These are phyloP conservation scores for Erpetoichthys calabaricus DNA, from an alignment of 2,797 vertebrate species.

Conservation along the genomic window DNA sequence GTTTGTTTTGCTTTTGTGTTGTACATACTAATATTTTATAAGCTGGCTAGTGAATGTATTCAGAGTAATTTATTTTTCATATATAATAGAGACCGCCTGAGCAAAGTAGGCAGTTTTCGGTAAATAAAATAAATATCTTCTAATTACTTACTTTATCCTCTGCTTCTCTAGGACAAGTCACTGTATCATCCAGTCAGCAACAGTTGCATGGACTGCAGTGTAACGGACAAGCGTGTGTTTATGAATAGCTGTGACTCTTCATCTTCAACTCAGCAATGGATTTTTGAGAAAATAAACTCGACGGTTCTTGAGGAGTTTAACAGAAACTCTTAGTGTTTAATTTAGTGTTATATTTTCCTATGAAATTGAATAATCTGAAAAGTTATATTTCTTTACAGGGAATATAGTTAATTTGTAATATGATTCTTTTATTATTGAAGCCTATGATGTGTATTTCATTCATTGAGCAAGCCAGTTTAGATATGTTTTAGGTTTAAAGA, in stretches of 20 bases:
- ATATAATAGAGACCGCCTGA: no score
- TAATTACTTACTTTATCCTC: conserved; percentile 5
- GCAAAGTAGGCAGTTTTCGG: no score
- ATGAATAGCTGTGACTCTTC: conserved; percentile 74
- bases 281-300: conserved; percentile 78
- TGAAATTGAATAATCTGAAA: background rate
- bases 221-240: conserved; percentile 66
- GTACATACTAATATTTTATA: no score
- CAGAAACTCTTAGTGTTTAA: conserved; percentile 43
- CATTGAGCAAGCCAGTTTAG: conserved; percentile 6
- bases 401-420: background rate
- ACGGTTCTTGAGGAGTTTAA: conserved; percentile 81
- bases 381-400: background rate
- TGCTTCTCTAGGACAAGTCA: conserved; percentile 60
- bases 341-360: conserved; percentile 27
- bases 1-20: no score
- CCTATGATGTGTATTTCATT: no score
- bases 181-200: conserved; percentile 78
- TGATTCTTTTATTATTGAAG: no score
- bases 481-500: no score
- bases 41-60: no score
- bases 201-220: conserved; percentile 78
- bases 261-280: conserved; percentile 75
- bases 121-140: no score
- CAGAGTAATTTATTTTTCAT: no score